phyloP scores from a whole-genome alignment of 2,888 invertebrate genomes.

The Aethes cnicana region DNA sequence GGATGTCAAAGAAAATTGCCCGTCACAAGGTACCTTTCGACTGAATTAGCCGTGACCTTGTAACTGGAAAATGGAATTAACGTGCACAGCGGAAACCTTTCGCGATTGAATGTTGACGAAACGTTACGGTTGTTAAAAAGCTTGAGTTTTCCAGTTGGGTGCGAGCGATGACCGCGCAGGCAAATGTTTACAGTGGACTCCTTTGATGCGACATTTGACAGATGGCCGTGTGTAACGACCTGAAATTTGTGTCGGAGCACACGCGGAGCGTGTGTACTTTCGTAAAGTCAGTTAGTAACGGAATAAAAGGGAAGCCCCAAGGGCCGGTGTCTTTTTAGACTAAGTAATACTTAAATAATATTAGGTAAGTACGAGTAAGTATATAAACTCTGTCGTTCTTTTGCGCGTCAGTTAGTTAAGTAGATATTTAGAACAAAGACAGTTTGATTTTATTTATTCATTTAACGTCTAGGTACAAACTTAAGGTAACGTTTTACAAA shows the following conservation, averaged over 20 bases:
- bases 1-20: constrained; percentile 3
- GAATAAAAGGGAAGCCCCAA: background rate
- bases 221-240: constrained; percentile 14
- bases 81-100: background rate
- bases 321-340: background rate
- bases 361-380: no score
- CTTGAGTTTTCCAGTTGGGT: constrained; percentile 6
- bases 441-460: no score
- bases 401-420: no score
- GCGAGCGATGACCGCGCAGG: background rate
- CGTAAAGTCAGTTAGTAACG: background rate
- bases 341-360: no score
- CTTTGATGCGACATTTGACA: constrained; percentile 14
- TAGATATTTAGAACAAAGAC: no score
- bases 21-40: background rate
- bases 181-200: constrained; percentile 9
- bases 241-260: background rate
- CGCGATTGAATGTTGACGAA: background rate
- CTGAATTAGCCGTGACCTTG: background rate
- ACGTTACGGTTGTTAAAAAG: background rate
- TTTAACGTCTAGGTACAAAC: no score
- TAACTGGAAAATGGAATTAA: constrained; percentile 4
- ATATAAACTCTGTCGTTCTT: no score
- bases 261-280: background rate
- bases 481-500: no score